Conservation (phyloP, 2,888 invertebrate genomes). For the Baronia brevicornis region DNA sequence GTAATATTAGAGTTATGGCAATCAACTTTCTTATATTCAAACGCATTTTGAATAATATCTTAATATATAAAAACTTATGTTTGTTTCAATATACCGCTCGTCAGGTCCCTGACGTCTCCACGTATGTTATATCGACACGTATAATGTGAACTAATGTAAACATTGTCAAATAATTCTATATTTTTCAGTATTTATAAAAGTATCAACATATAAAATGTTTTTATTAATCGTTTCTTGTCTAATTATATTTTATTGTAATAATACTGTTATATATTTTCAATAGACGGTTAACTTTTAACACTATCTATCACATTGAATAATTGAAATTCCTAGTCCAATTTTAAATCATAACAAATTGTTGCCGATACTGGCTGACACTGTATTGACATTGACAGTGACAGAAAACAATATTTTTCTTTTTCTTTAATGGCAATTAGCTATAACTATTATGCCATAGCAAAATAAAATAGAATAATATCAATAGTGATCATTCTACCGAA, state of each 20-base stretch:
- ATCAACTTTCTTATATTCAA: slow-evolving; percentile 48
- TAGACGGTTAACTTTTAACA: no score
- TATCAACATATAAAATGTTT: slow-evolving; percentile 2
- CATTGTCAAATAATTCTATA: slow-evolving; percentile 16
- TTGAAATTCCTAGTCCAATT: slow-evolving; percentile 1
- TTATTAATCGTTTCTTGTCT: not conserved
- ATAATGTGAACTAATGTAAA: slow-evolving; percentile 24
- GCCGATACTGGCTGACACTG: slow-evolving; percentile 6
- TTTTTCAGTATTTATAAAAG: slow-evolving; percentile 4
- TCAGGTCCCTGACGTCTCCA: slow-evolving; percentile 21
- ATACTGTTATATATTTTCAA: not conserved
- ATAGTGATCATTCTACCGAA: no score
- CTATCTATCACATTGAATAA: no score
- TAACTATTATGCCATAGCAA: no score
- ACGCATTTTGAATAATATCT: slow-evolving; percentile 44
- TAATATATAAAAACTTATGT: not conserved
- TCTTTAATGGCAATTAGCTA: no score
- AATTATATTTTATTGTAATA: not conserved
- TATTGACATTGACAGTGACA: slow-evolving; percentile 10
- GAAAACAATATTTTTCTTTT: no score
- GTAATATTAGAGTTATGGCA: slow-evolving; percentile 28
- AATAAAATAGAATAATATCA: no score
- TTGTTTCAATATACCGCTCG: slow-evolving; percentile 17
- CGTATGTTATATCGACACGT: slow-evolving; percentile 19
- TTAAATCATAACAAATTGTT: slow-evolving; percentile 1